These are phyloP conservation scores for Drosophila flavopinicola DNA, from an alignment of 2,888 invertebrate species.

Conservation along the genomic window DNA sequence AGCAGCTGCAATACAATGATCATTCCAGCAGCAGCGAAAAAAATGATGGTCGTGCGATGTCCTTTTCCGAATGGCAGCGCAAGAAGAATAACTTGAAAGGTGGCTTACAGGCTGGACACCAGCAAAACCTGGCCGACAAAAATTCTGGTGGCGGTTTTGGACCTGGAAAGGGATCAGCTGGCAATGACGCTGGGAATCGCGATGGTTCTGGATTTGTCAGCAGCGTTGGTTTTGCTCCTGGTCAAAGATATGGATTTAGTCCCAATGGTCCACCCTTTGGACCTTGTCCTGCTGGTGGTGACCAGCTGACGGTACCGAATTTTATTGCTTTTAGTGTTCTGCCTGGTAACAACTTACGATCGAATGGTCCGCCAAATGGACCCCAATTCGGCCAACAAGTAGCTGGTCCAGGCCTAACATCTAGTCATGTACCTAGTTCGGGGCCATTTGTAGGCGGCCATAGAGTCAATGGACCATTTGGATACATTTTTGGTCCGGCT, in stretches of 20 bases:
- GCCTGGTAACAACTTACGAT: constrained; percentile 6
- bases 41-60: constrained; percentile 47
- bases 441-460: constrained; percentile 20
- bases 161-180: background rate
- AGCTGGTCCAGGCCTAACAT: background rate
- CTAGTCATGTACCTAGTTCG: too few relatives aligned
- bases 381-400: constrained; percentile 19
- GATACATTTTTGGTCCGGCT: constrained; percentile 34
- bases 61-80: constrained; percentile 77
- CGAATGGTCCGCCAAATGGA: constrained; percentile 12
- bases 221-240: constrained; percentile 2
- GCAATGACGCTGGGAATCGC: constrained; percentile 6
- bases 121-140: background rate
- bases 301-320: constrained; percentile 37
- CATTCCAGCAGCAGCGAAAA: constrained; percentile 13
- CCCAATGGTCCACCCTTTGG: constrained; percentile 24
- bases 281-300: constrained; percentile 7
- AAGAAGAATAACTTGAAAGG: constrained; percentile 49
- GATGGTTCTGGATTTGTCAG: constrained; percentile 12
- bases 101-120: background rate
- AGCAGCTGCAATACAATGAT: too few relatives aligned
- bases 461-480: constrained; percentile 43
- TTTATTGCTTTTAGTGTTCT: constrained; percentile 40
- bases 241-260: constrained; percentile 24
- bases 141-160: constrained; percentile 4